Conservation (phyloP, 2,113 vertebrate genomes). For the Tapirus terrestris region DNA sequence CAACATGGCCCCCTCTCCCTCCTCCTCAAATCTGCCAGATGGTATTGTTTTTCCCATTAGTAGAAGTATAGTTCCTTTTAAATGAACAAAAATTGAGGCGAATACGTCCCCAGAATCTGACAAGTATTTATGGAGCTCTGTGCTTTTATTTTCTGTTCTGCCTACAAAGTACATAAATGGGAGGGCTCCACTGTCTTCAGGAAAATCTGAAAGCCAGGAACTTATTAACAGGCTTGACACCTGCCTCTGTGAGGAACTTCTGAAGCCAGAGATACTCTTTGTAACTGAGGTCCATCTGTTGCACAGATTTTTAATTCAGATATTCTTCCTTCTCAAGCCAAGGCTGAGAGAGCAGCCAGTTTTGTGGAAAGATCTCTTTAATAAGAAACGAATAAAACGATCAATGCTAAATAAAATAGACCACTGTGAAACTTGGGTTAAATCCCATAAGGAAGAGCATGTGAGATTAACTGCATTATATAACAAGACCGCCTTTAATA, state of each 20-base stretch:
- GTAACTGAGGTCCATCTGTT: conserved; percentile 58
- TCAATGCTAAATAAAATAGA: conserved; percentile 80
- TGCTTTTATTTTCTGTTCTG: conserved; percentile 25
- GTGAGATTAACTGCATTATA: conserved; percentile 75
- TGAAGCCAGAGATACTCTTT: conserved; percentile 48
- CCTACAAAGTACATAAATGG: background rate
- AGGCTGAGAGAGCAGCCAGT: conserved; percentile 65
- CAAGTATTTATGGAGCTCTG: background rate
- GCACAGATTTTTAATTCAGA: conserved; percentile 65
- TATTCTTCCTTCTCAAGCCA: conserved; percentile 67
- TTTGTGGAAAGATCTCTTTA: conserved; percentile 78
- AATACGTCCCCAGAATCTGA: background rate
- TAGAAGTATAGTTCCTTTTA: background rate
- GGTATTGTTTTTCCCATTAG: background rate
- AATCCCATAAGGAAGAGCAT: conserved; percentile 71
- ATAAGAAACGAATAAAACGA: conserved; percentile 79
- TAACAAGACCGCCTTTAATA: conserved; percentile 74
- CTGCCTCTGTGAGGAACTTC: conserved; percentile 54
- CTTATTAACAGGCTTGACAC: conserved; percentile 41
- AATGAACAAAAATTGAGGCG: background rate
- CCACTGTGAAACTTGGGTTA: conserved; percentile 77
- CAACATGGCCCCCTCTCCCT: rapidly evolving
- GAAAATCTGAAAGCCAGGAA: conserved; percentile 34
- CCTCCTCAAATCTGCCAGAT: background rate
- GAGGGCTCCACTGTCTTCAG: background rate